phyloP scores from a whole-genome alignment of 2,797 vertebrate species.

The Ptychadena robeensis region DNA sequence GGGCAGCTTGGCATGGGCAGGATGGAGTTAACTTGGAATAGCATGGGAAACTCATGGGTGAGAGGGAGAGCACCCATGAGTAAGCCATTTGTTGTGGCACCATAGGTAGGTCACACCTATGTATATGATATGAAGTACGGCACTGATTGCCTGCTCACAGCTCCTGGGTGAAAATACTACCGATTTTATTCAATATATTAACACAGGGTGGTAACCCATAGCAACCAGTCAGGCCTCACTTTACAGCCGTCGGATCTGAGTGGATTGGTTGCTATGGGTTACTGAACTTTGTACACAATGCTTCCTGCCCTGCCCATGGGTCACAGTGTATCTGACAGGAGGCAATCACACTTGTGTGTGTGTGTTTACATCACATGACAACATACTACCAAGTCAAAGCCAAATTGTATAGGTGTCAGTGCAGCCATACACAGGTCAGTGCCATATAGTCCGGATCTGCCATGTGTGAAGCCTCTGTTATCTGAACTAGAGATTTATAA shows the following conservation, averaged over 20 bases:
- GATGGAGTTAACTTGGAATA: slow-evolving; percentile 1
- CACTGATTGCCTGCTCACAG: not conserved
- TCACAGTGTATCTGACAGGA: no score
- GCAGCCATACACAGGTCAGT: not conserved
- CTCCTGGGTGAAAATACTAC: no score
- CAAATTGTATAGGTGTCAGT: not conserved
- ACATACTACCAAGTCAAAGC: no score
- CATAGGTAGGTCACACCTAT: not conserved
- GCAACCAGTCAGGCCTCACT: not conserved
- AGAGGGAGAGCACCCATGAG: not conserved
- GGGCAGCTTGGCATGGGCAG: not conserved
- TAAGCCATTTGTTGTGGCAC: not conserved
- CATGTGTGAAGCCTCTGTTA: no score
- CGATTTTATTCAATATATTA: not conserved
- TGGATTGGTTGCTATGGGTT: not conserved
- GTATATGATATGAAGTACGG: not conserved
- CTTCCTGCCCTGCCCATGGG: no score
- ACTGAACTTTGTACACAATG: not conserved
- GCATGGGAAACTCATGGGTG: not conserved
- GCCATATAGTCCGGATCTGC: no score
- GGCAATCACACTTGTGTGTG: no score
- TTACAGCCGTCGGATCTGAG: not conserved
- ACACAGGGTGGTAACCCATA: not conserved
- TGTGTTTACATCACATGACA: not conserved
- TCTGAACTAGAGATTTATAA: no score